A percentile compares a stretch with the other conserved stretches of the same genome.
phyloP scores from a whole-genome alignment of 2,797 vertebrate genomes.

The Pteropus rufus region DNA sequence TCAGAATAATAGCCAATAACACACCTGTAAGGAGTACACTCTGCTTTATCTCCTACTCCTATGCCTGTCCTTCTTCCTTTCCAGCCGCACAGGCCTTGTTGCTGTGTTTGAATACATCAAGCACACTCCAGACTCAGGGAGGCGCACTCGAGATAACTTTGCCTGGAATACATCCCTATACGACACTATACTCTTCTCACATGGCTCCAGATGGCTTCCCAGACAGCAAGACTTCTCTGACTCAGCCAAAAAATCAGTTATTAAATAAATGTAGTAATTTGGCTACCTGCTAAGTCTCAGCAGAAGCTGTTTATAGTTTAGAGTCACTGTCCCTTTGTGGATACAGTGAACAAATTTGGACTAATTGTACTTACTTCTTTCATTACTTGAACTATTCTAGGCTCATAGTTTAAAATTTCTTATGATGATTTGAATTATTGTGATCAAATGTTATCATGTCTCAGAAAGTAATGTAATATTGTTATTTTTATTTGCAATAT shows the following conservation, averaged over 20 bases:
- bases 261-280: neutral
- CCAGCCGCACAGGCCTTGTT: too few relatives aligned
- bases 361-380: neutral
- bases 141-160: too few relatives aligned
- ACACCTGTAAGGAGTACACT: too few relatives aligned
- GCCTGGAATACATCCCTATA: too few relatives aligned
- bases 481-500: neutral
- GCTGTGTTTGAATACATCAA: too few relatives aligned
- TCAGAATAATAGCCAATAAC: too few relatives aligned
- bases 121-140: too few relatives aligned
- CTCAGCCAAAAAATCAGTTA: neutral
- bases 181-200: too few relatives aligned
- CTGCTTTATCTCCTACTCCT: too few relatives aligned
- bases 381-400: neutral
- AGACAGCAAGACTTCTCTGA: neutral
- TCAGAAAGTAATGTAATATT: neutral
- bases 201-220: too few relatives aligned
- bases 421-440: neutral
- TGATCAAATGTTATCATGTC: neutral
- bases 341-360: neutral
- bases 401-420: neutral
- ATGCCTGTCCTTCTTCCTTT: too few relatives aligned
- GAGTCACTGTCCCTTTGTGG: neutral
- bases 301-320: neutral
- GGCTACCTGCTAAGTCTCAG: neutral